Evolutionary conservation across 2,888 invertebrate species (phyloP).

Genomic region (Melanostoma scalare): DNA sequence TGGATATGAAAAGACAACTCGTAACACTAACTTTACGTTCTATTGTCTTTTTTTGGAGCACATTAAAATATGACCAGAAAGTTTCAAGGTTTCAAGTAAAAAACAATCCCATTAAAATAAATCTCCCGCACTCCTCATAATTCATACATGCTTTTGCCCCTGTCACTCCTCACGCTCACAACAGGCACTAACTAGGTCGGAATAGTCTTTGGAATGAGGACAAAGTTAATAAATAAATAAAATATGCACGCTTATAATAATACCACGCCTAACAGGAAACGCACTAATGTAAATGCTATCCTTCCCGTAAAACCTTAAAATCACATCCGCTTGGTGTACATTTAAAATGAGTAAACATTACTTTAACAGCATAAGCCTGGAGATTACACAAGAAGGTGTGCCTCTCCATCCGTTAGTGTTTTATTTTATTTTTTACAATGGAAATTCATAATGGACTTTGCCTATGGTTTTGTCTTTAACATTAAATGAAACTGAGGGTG

Average conservation of each 20-base stretch:
- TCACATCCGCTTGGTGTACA: slow-evolving; percentile 31
- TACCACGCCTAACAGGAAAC: neutral
- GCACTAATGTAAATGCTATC: slow-evolving; percentile 2
- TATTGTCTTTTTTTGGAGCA: neutral
- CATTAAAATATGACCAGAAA: slow-evolving; percentile 1
- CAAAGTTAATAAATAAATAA: too few species aligned
- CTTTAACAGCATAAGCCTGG: slow-evolving; percentile 8
- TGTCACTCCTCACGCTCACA: too few species aligned
- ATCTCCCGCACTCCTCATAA: neutral
- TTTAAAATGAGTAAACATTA: slow-evolving; percentile 3
- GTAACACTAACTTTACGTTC: too few species aligned
- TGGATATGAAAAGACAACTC: too few species aligned
- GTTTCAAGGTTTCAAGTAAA: slow-evolving; percentile 12
- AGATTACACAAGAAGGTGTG: slow-evolving; percentile 39
- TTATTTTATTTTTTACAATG: slow-evolving; percentile 20
- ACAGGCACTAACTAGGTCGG: neutral
- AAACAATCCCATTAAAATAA: slow-evolving; percentile 12
- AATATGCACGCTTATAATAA: too few species aligned
- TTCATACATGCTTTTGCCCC: too few species aligned
- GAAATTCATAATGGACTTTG: slow-evolving; percentile 35
- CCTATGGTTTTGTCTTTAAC: slow-evolving; percentile 3
- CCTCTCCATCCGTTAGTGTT: slow-evolving; percentile 17
- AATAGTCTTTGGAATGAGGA: too few species aligned
- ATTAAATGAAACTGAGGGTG: slow-evolving; percentile 23
- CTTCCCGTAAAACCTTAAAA: slow-evolving; percentile 26